Percentiles rank a stretch among this genome's conserved stretches.
phyloP scores from a whole-genome alignment of 2,113 vertebrate species.

The Campylomormyrus numenius region DNA sequence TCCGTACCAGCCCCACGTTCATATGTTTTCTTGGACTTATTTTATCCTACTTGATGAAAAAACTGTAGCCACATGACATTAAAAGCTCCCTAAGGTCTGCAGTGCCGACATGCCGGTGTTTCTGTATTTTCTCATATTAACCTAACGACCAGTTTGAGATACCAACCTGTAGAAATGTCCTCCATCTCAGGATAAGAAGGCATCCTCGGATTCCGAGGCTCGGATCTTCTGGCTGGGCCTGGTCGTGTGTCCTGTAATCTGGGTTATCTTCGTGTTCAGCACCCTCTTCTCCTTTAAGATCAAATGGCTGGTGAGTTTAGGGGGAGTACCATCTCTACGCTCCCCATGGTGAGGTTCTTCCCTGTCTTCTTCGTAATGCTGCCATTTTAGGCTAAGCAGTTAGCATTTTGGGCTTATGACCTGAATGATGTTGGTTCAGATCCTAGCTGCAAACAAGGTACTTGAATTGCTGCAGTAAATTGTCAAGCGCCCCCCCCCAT shows the following conservation, averaged over 20 bases:
- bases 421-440: neutral
- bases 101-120: neutral
- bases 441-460: neutral
- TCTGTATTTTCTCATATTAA: neutral
- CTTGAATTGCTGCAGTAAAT: neutral
- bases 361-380: neutral
- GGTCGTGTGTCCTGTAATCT: constrained; percentile 76
- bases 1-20: neutral
- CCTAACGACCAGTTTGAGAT: neutral
- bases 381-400: neutral
- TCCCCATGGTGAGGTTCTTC: neutral
- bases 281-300: constrained; percentile 82
- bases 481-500: neutral
- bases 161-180: constrained; percentile 21
- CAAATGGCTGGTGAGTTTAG: constrained; percentile 85
- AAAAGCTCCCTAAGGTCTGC: neutral
- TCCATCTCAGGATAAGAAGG: constrained; percentile 55
- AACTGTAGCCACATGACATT: neutral
- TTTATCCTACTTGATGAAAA: neutral
- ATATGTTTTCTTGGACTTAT: neutral
- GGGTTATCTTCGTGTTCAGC: constrained; percentile 86
- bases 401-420: neutral
- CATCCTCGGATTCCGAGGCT: constrained; percentile 74
- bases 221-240: constrained; percentile 91
- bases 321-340: neutral